Conservation (phyloP, 2,888 invertebrate species). For the Melanotus villosus region DNA sequence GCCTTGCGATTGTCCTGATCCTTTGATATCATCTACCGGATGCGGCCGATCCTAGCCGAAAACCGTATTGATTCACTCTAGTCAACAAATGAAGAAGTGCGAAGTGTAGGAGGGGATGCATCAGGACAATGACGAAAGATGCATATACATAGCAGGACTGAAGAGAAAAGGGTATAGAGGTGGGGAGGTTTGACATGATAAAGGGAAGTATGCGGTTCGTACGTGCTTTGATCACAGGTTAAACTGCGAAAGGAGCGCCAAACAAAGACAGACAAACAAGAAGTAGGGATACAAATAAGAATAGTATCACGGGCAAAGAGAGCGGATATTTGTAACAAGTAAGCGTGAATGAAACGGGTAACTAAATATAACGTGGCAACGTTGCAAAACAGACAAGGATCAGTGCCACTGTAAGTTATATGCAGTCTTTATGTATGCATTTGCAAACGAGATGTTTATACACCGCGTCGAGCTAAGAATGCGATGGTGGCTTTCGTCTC, state of each 20-base stretch:
- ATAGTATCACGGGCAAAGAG: slow-evolving; percentile 53
- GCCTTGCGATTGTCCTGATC: slow-evolving; percentile 62
- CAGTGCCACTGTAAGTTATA: slow-evolving; percentile 65
- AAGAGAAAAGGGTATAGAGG: slow-evolving; percentile 43
- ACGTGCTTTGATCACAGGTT: slow-evolving; percentile 61
- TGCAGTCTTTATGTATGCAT: slow-evolving; percentile 64
- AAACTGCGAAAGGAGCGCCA: slow-evolving; percentile 60
- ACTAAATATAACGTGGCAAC: slow-evolving; percentile 55
- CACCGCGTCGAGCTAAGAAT: slow-evolving; percentile 60
- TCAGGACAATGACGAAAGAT: slow-evolving; percentile 58
- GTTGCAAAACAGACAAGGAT: slow-evolving; percentile 61
- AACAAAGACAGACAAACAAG: slow-evolving; percentile 58
- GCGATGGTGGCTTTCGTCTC: slow-evolving; percentile 52
- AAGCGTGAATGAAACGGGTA: slow-evolving; percentile 45
- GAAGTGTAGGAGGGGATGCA: slow-evolving; percentile 55
- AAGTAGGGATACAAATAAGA: slow-evolving; percentile 59
- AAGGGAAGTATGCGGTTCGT: slow-evolving; percentile 60
- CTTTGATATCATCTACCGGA: slow-evolving; percentile 60
- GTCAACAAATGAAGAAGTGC: slow-evolving; percentile 66
- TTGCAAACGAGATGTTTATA: slow-evolving; percentile 66
- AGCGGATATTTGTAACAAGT: slow-evolving; percentile 38
- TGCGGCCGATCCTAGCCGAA: slow-evolving; percentile 59
- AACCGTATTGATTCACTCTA: slow-evolving; percentile 62
- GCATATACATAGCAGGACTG: slow-evolving; percentile 28
- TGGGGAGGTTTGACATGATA: slow-evolving; percentile 51